These are phyloP conservation scores for Ochotona princeps DNA, from an alignment of 2,113 vertebrate species.

Conservation along the genomic window DNA sequence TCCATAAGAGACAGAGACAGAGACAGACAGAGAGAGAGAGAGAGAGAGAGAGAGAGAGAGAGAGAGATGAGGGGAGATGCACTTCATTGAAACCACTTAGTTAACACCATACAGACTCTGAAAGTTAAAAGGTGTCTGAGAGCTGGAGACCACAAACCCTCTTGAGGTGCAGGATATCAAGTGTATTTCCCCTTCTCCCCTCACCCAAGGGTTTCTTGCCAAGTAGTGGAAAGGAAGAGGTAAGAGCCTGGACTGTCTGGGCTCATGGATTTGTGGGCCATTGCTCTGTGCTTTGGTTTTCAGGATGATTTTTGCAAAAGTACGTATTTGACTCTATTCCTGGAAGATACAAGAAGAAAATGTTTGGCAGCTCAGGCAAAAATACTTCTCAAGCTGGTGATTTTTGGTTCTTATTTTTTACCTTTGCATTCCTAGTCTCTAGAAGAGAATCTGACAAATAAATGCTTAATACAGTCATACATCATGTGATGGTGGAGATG, in stretches of 20 bases:
- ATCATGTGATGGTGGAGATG: neutral
- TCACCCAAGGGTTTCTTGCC: neutral
- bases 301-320: neutral
- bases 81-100: slow-evolving; percentile 9
- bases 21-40: no score
- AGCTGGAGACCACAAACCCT: neutral
- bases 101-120: neutral
- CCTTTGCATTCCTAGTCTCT: neutral
- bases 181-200: neutral
- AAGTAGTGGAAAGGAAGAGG: neutral
- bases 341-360: neutral
- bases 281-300: neutral
- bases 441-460: neutral
- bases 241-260: neutral
- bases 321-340: neutral
- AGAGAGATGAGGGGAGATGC: neutral
- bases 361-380: neutral
- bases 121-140: neutral
- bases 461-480: neutral
- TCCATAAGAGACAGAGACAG: neutral
- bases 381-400: neutral
- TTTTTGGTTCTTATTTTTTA: neutral
- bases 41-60: no score
- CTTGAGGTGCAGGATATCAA: neutral
- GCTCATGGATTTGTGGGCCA: neutral